Conservation (phyloP, 2,797 vertebrate species). For the Halcyon leucocephala region DNA sequence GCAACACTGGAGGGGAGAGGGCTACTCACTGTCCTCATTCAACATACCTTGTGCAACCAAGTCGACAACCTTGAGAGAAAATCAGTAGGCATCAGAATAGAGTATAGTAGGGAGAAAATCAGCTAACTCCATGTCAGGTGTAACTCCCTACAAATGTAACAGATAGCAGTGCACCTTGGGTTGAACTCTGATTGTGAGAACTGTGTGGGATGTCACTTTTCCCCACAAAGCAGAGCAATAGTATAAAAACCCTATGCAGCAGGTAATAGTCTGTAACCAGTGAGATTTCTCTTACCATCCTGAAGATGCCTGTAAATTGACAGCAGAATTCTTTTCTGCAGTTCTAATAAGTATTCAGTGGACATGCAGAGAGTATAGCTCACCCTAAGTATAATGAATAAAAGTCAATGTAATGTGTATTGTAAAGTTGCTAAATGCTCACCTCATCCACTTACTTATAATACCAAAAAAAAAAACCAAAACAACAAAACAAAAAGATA, state of each 20-base stretch:
- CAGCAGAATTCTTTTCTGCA: not conserved
- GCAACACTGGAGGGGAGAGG: not conserved
- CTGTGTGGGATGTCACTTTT: not conserved
- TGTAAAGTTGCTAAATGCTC: not conserved
- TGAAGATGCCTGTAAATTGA: not conserved
- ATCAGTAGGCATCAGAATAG: not conserved
- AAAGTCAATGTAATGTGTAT: not conserved
- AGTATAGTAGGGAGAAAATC: not conserved
- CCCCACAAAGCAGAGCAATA: not conserved
- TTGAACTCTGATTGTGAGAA: not conserved
- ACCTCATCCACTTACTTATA: not conserved
- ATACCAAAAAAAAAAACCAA: not conserved
- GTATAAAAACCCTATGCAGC: not conserved
- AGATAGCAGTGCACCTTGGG: not conserved
- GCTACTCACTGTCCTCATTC: not conserved
- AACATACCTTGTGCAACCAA: not conserved
- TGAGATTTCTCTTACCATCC: not conserved
- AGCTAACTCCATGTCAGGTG: not conserved
- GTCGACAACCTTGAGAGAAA: not conserved
- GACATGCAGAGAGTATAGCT: not conserved
- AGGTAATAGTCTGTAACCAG: not conserved
- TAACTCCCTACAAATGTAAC: not conserved
- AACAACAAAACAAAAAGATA: too few relatives aligned
- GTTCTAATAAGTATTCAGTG: not conserved
- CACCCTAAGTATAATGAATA: not conserved